Evolutionary conservation across 2,113 vertebrate species (phyloP), one percentile per base, ranked within the genome.

Genomic region (Butastur rufipennis): DNA sequence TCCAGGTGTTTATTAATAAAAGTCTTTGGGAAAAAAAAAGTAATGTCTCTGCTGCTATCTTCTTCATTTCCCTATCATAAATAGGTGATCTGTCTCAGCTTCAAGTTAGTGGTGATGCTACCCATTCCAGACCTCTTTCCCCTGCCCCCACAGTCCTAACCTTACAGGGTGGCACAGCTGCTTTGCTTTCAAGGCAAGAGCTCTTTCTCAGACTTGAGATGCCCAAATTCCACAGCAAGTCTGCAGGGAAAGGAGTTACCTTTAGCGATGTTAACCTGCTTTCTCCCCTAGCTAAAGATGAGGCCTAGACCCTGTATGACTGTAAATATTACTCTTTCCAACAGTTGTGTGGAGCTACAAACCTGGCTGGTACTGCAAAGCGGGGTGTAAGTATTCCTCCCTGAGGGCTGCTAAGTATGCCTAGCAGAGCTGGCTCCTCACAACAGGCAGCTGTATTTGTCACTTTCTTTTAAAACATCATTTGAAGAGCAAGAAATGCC

Each of bases 1-100:
- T 94, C 73, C 95, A 90, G 32, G 58, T 90, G 81, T 93, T 97
- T 94, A 68, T 82, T 97, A 98, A 98, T 98, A 97, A 98, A 98
- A 88, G 29, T 70, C 62, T 97, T 96, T 81, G 85, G 58, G 9
- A 42, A 61, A 95, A 48, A 43, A 66, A 53, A 62, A 26, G 16
- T n/a, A 7, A 0, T 11, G 36, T 75, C 10, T 85, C 23, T 63
- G 34, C 52, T 95, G 77, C 78, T 40, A 7, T 73, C 27, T 72
- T 72, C 63, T 45, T 82, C 53, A 23, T 62, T 72, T 79, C 2
- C 5, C 19, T 81, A 3, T 62, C 26, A 1, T 4, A 43, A 55
- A 21, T 6, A 61, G 14, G 29, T 45, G 27, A 74, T 40, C 34
- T 66, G 16, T 61, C 59, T 70, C 27, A n/a, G 32, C 63, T 61